Evolutionary conservation across 2,113 vertebrate species (phyloP), one percentile per base, ranked within the genome.

Genomic region (Lycocorax pyrrhopterus): DNA sequence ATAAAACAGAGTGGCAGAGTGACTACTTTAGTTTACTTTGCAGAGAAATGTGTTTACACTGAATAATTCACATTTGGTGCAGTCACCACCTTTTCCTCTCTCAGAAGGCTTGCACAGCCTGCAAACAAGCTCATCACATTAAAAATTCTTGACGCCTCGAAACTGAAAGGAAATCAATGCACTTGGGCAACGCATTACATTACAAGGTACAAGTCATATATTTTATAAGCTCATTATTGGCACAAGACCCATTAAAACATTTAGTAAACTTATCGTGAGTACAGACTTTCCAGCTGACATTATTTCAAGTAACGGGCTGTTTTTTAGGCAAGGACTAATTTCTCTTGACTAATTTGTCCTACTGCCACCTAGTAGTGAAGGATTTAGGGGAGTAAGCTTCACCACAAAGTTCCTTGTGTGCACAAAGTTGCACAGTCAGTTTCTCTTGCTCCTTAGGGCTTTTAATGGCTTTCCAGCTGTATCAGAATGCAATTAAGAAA

Each of bases 1-100:
- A 68, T 60, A 62, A 39, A 67, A 41, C 41, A 91, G 37, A 81
- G 55, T 71, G 90, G 71, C 41, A n/a, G 35, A 94, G 26, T 76
- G 63, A 95, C 94, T 97, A 85, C 95, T 94, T 90, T 58, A 60
- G 63, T 95, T 97, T 97, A 67, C 77, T 96, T 96, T 93, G 60
- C 32, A 32, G 84, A 94, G 84, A 93, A 95, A 93, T 79, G 89
- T 75, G 76, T 94, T 71, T 84, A 77, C 79, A 55, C 79, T 84
- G 79, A 84, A 90, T 90, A 90, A 90, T 90, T 77, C 79, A 71
- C 64, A 63, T 63, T 84, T 63, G 46, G 32, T 77, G 56, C 87
- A 71, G 56, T 37, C 47, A 74, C 82, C 83, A 92, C 83, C 27
- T 79, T 66, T 77, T 71, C 75, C 58, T 59, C 20, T 35, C 52